Evolutionary conservation across 2,113 vertebrate genomes (phyloP).

Genomic region (Desmodus rotundus): DNA sequence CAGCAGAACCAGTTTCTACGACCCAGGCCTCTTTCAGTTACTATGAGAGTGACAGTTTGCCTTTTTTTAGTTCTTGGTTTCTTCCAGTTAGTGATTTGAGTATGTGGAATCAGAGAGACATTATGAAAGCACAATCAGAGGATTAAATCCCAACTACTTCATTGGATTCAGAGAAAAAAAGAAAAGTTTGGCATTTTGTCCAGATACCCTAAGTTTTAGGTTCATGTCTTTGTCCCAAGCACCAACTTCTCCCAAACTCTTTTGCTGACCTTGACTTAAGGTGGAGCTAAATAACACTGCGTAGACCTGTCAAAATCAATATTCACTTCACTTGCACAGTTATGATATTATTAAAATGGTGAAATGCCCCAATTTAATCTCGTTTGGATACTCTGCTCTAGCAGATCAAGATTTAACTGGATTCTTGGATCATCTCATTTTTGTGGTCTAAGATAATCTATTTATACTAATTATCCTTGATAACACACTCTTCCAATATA

Average conservation of each 20-base stretch:
- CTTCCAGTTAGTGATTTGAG: neutral
- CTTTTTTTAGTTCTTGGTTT: neutral
- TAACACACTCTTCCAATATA: neutral
- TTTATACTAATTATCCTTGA: neutral
- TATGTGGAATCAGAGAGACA: neutral
- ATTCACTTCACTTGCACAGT: neutral
- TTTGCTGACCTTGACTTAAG: neutral
- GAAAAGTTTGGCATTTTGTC: too few species aligned
- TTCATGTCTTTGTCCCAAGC: neutral
- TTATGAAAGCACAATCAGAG: neutral
- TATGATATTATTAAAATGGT: neutral
- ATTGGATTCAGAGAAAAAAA: neutral
- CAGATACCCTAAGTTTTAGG: accelerated
- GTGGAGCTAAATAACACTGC: neutral
- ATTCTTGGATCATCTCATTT: neutral
- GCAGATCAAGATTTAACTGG: neutral
- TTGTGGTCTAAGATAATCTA: neutral
- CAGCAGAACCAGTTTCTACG: neutral
- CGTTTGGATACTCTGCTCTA: too few species aligned
- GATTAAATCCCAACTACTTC: neutral
- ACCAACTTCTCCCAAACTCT: neutral
- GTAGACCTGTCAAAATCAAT: neutral
- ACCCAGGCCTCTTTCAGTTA: neutral
- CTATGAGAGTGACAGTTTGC: neutral
- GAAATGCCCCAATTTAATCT: neutral